Conservation (phyloP, 2,888 invertebrate species). For the Aquatica leii region DNA sequence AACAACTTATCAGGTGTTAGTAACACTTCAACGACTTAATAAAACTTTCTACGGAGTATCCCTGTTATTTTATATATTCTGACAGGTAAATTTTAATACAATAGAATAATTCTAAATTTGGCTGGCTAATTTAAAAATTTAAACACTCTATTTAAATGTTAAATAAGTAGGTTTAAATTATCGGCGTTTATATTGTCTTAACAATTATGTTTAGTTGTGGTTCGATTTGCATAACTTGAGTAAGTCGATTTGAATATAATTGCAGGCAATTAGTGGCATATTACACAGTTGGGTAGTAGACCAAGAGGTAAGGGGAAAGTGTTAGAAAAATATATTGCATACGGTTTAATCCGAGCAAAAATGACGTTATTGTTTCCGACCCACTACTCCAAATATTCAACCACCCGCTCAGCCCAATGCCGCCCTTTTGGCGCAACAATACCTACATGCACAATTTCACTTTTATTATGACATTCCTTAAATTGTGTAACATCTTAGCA, state of each 20-base stretch:
- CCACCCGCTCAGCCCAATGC: constrained; percentile 51
- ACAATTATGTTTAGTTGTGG: constrained; percentile 40
- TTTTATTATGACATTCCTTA: constrained; percentile 52
- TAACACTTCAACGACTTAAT: too few species aligned
- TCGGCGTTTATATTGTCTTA: constrained; percentile 33
- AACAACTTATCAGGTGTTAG: too few species aligned
- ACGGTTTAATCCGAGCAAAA: constrained; percentile 48
- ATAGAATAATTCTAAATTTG: neutral
- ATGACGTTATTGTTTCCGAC: constrained; percentile 57
- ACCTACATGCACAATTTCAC: constrained; percentile 54
- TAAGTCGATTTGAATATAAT: constrained; percentile 58
- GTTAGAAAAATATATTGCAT: constrained; percentile 53
- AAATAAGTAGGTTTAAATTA: constrained; percentile 30
- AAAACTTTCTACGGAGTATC: too few species aligned
- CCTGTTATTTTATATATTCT: neutral
- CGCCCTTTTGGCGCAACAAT: constrained; percentile 48
- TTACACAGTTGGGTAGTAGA: constrained; percentile 60
- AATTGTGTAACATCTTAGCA: constrained; percentile 27
- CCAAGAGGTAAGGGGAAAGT: constrained; percentile 54
- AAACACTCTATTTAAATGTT: constrained; percentile 5
- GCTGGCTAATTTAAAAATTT: neutral
- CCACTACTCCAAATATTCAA: constrained; percentile 57
- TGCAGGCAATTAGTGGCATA: constrained; percentile 59
- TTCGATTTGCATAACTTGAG: constrained; percentile 56
- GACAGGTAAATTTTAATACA: neutral